Evolutionary conservation across 2,113 vertebrate genomes (phyloP), one percentile per base, ranked within the genome.

Genomic region (Apteryx mantelli): DNA sequence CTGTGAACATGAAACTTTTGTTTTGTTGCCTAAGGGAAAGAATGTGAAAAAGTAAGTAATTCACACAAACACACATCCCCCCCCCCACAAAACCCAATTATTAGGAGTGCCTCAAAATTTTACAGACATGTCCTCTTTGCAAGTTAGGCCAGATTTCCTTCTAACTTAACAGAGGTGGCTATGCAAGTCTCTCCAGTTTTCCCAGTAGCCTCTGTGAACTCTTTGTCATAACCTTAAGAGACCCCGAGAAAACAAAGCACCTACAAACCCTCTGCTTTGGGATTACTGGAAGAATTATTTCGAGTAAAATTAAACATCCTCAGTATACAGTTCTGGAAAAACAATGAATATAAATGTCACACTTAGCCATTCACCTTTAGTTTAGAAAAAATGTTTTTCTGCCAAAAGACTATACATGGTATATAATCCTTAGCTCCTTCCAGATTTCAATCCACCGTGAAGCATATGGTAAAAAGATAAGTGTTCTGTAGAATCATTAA

Each of bases 381-480:
- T 84, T 91, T 83, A 95, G 89, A 92, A 89, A 89, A 71, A 63
- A 50, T 61, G 65, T 84, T 96, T 97, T 94, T 66, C 78, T 96
- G 93, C 73, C 73, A 89, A 93, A 92, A 60, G 65, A 88, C 86
- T 94, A 82, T 63, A 61, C 38, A 12, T 16, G 11, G 88, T 87
- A 84, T 53, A 84, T 86, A 95, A 95, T 82, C 93, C 90, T 96
- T 82, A 93, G 64, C 68, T 97, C 65, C 91, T 91, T 94, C 92
- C 94, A 95, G 90, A 97, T 95, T 96, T 96, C 96, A 93, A 94
- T 93, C 92, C 96, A 79, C 87, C 46, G 0, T 95, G 92, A 98
- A 96, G 91, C 95, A 95, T 95, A 94, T 96, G 96, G 92, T 95
- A 94, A 93, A 95, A 95, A 96, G 91, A 71, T 89, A 95, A 91